phyloP scores from a whole-genome alignment of 1,140 invertebrate genomes.

The Neodiprion pinetum region DNA sequence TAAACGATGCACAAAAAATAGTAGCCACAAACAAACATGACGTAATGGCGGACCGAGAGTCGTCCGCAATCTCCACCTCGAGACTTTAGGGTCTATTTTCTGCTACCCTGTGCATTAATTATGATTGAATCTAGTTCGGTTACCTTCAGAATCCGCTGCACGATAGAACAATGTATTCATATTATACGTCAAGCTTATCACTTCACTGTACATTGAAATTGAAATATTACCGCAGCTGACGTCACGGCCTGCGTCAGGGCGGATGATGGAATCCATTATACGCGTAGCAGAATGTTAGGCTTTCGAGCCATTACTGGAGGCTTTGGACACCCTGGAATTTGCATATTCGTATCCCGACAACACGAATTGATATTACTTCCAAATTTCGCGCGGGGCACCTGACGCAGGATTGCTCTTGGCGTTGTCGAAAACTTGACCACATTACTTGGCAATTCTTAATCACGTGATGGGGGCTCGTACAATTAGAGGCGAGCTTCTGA shows the following conservation, averaged over 20 bases:
- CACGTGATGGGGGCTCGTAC: not conserved
- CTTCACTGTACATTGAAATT: not conserved
- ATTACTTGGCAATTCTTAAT: not conserved
- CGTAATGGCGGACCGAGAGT: not conserved
- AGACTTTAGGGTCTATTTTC: not conserved
- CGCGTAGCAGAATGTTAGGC: too few species aligned
- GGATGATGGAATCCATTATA: too few species aligned
- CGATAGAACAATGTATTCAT: not conserved
- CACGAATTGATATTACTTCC: too few species aligned
- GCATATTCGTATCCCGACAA: too few species aligned
- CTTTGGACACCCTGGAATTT: too few species aligned
- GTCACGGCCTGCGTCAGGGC: not conserved
- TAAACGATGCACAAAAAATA: too few species aligned
- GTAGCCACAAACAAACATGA: not conserved
- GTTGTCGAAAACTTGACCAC: not conserved
- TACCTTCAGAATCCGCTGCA: not conserved
- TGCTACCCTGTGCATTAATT: not conserved
- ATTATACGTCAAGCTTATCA: not conserved
- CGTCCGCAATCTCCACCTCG: not conserved
- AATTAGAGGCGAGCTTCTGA: not conserved
- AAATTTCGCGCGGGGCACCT: too few species aligned
- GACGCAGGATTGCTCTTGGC: not conserved
- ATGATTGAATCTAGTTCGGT: not conserved
- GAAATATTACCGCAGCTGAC: not conserved
- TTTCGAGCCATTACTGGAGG: too few species aligned